phyloP scores from a whole-genome alignment of 2,113 vertebrate genomes.

The Elephantulus edwardii region DNA sequence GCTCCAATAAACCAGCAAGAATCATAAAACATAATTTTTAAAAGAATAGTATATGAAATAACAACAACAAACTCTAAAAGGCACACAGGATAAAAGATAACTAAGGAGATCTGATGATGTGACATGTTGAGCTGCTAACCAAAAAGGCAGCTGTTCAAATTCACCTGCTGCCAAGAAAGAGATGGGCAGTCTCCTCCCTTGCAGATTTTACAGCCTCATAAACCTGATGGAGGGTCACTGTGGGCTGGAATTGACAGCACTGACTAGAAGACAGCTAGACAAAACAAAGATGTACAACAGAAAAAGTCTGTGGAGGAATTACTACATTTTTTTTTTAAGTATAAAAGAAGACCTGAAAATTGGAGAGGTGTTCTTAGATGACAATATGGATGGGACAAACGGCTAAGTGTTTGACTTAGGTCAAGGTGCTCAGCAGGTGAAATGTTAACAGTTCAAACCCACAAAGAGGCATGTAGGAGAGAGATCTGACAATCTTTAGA shows the following conservation, averaged over 20 bases:
- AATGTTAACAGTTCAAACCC: not conserved
- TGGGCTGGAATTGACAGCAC: too few relatives aligned
- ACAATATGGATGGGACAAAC: too few relatives aligned
- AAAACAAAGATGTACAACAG: not conserved
- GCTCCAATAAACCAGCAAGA: conserved; percentile 11
- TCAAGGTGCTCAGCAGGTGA: too few relatives aligned
- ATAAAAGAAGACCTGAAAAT: not conserved
- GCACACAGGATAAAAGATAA: too few relatives aligned
- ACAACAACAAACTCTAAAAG: not conserved
- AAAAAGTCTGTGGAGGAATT: not conserved
- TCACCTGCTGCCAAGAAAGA: too few relatives aligned
- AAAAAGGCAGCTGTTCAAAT: too few relatives aligned
- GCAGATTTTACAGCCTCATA: too few relatives aligned
- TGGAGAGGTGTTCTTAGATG: too few relatives aligned
- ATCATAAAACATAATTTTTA: conserved; percentile 8
- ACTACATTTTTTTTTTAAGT: not conserved
- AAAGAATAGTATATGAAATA: not conserved
- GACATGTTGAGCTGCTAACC: too few relatives aligned
- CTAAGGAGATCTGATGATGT: too few relatives aligned
- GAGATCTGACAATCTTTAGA: not conserved
- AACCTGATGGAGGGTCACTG: too few relatives aligned
- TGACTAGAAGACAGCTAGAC: not conserved
- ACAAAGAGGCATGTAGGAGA: not conserved
- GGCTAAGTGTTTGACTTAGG: not conserved
- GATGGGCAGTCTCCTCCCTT: too few relatives aligned